Base-by-base conservation (phyloP, 2,888 invertebrate species). In the Prosopocoilus inquinatus region DNA sequence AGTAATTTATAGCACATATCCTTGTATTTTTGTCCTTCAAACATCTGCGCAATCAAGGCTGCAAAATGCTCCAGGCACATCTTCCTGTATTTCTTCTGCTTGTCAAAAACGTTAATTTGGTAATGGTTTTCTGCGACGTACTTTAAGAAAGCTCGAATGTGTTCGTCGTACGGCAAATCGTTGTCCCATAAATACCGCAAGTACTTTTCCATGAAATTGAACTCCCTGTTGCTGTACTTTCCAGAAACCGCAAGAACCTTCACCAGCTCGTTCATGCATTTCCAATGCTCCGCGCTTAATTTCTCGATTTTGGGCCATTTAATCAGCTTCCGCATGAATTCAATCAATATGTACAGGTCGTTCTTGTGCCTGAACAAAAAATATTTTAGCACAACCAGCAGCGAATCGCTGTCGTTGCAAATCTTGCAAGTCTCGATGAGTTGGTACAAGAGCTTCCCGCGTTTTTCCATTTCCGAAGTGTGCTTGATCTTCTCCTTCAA, bases 401-500 rank as follows among this genome's bases (percentile, higher is more conserved):
- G 33, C 8, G 44, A 9, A 9, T 11, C 8, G 9, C 49, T 33
- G 11, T 49, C 48, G 1, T 48, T 13, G 13, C 41, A 48, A 5
- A 39, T 4, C 9, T 9, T n/a, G 16, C 47, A 47, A 9, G 47
- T 35, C 34, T 48, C 33, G 20, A 9, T 39, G 9, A 53, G 32
- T 16, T 13, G 38, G 9, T 1, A 7, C 20, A 12, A 34, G 38
- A 47, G 33, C 33, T 43, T 15, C 11, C 7, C 11, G n/a, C 53
- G 47, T 12, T 34, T 28, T 11, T 47, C 15, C 2, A 13, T 13
- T 39, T 41, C 39, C 13, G 43, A 47, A 15, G 45, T 38, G 33
- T 52, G 38, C 33, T 52, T 36, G n/a, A 52, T 32, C 12, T 35
- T 46, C 3, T 41, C 9, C 16, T 53, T 53, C 3, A 53, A 11